Percentiles rank a stretch among this genome's conserved stretches.
phyloP scores from a whole-genome alignment of 2,888 invertebrate genomes.

The Chelonus formosanus region DNA sequence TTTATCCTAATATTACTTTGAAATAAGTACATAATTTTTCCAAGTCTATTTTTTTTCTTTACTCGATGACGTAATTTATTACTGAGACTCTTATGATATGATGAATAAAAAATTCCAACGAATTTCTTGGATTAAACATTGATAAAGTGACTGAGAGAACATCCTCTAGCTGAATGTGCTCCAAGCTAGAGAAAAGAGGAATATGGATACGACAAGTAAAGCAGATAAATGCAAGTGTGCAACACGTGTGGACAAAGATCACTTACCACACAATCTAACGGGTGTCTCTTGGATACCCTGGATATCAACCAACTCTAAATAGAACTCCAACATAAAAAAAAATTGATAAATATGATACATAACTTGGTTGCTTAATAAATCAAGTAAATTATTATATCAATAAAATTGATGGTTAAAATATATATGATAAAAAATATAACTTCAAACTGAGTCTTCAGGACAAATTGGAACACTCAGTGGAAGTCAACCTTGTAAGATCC shows the following conservation, averaged over 20 bases:
- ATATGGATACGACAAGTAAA: slow-evolving; percentile 6
- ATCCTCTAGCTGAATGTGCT: too few relatives aligned
- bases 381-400: not conserved
- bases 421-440: not conserved
- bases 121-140: too few relatives aligned
- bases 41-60: too few relatives aligned
- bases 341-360: not conserved
- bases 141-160: too few relatives aligned
- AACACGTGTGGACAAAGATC: slow-evolving; percentile 43
- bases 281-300: slow-evolving; percentile 32
- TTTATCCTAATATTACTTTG: too few relatives aligned
- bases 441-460: too few relatives aligned
- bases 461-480: slow-evolving; percentile 10
- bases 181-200: too few relatives aligned
- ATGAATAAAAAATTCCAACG: too few relatives aligned
- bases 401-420: not conserved
- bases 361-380: not conserved
- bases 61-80: too few relatives aligned
- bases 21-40: too few relatives aligned
- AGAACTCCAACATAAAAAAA: not conserved
- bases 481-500: slow-evolving; percentile 35
- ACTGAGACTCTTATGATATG: too few relatives aligned
- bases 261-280: slow-evolving; percentile 41
- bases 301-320: not conserved
- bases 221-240: slow-evolving; percentile 41